phyloP scores from a whole-genome alignment of 2,113 vertebrate species.

The Petaurus breviceps region DNA sequence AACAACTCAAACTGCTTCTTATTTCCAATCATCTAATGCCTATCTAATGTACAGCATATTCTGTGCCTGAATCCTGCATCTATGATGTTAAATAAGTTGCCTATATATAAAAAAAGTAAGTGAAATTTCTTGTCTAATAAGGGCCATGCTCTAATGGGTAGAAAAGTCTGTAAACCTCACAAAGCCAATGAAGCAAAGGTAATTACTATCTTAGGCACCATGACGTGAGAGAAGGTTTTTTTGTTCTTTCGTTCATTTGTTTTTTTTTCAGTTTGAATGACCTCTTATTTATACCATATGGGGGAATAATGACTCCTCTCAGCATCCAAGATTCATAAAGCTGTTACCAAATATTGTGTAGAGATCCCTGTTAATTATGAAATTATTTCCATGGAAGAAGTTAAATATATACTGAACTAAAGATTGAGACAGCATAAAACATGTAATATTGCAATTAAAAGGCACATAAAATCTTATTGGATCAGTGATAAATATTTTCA shows the following conservation, averaged over 20 bases:
- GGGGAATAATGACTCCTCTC: constrained; percentile 59
- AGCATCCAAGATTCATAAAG: constrained; percentile 45
- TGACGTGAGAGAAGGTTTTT: constrained; percentile 53
- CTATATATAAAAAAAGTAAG: not conserved
- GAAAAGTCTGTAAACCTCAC: constrained; percentile 65
- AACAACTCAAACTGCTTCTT: not conserved
- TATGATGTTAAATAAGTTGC: not conserved
- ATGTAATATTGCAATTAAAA: constrained; percentile 78
- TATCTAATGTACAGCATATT: not conserved
- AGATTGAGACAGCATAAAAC: constrained; percentile 77
- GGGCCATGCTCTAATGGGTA: constrained; percentile 58
- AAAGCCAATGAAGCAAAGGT: constrained; percentile 68
- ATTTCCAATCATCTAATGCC: constrained; percentile 1
- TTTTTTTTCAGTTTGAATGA: constrained; percentile 56
- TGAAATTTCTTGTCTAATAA: not conserved
- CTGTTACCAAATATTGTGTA: constrained; percentile 76
- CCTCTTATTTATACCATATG: constrained; percentile 44
- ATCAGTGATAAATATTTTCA: constrained; percentile 81
- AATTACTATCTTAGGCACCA: constrained; percentile 71
- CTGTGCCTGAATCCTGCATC: not conserved
- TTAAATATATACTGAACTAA: constrained; percentile 65
- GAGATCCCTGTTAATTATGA: constrained; percentile 70
- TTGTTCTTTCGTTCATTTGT: no score
- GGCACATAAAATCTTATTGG: constrained; percentile 82
- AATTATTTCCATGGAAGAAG: constrained; percentile 75